phyloP scores from a whole-genome alignment of 2,888 invertebrate genomes.

The Epinotia demarniana region DNA sequence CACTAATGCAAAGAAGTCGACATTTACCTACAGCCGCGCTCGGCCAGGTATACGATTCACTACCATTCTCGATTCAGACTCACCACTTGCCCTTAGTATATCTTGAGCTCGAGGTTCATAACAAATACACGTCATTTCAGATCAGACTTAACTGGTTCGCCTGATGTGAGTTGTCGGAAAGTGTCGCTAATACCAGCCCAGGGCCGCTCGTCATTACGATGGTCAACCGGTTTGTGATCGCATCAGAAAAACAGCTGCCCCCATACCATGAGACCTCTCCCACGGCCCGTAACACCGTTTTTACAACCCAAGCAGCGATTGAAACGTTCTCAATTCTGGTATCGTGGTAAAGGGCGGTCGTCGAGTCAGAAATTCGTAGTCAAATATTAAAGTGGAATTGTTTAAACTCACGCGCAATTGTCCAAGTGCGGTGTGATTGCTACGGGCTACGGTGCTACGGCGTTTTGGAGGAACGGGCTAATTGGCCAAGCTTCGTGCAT shows the following conservation, averaged over 20 bases:
- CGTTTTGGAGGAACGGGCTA: slow-evolving; percentile 16
- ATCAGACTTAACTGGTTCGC: background rate
- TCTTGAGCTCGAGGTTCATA: background rate
- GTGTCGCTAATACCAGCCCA: background rate
- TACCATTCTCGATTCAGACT: background rate
- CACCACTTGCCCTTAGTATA: slow-evolving; percentile 42
- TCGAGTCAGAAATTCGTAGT: slow-evolving; percentile 71
- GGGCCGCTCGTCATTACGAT: slow-evolving; percentile 71
- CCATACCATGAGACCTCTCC: slow-evolving; percentile 62
- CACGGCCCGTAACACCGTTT: slow-evolving; percentile 37
- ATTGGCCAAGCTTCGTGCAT: background rate
- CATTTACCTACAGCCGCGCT: slow-evolving; percentile 68
- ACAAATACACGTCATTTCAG: background rate
- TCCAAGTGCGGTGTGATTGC: slow-evolving; percentile 12
- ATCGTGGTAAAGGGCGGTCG: slow-evolving; percentile 68
- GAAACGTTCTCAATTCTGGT: slow-evolving; percentile 32
- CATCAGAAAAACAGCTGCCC: slow-evolving; percentile 82
- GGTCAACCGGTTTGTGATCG: slow-evolving; percentile 82
- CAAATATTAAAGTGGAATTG: slow-evolving; percentile 64
- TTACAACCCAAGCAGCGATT: slow-evolving; percentile 20
- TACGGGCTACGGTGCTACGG: slow-evolving; percentile 43
- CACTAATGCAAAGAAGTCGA: slow-evolving; percentile 72
- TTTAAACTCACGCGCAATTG: slow-evolving; percentile 47
- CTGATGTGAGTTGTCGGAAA: background rate
- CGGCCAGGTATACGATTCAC: slow-evolving; percentile 53